Base-by-base conservation (phyloP, 1,140 invertebrate genomes). In the Eufriesea mexicana region DNA sequence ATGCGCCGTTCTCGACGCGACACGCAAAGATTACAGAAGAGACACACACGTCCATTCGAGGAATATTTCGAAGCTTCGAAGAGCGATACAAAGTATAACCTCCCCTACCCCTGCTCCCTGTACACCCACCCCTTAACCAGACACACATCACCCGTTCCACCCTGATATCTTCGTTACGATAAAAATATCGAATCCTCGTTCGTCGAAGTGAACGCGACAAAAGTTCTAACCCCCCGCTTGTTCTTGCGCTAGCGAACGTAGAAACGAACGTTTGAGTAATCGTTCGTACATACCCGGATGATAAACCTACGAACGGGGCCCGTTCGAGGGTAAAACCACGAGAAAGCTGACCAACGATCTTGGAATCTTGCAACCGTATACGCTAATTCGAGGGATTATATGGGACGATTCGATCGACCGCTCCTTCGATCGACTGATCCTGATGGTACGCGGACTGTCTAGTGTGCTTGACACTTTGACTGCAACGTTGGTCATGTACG, bases 101-200 rank as follows among this genome's bases (percentile, higher is more conserved):
- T 49, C 7, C 4, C 23, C 23, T n/a, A n/a, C 12, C 20, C 61
- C 28, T 23, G 35, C 4, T 47, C 74, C 49, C 28, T 18, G 28
- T 28, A 55, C 16, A 14, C 62, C 49, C 54, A 14, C 16, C 20
- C 25, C n/a, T 25, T 78, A 8, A 47, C 61, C 67, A 66, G 20
- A 35, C 42, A 2, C 35, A 54, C 9, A 25, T 35, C 78, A 42
- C 47, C 35, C 10, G 2, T 18, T 20, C 64, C 4, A 2, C 12
- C 8, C 23, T 20, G 42, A 7, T 49, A 77, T 57, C 74, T 78
- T 83, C 64, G 54, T 83, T 64, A 54, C 49, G 54, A 49, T 74
- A 18, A 77, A 74, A 57, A 80, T 35, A 74, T 57, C 71, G 71
- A 42, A 79, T 68, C 72, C 74, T 75, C 72, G 84, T 86, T 87